Percentiles rank a stretch among this genome's conserved stretches.
Evolutionary conservation across 2,888 invertebrate species (phyloP).

Genomic region (Callyntrura sp.): DNA sequence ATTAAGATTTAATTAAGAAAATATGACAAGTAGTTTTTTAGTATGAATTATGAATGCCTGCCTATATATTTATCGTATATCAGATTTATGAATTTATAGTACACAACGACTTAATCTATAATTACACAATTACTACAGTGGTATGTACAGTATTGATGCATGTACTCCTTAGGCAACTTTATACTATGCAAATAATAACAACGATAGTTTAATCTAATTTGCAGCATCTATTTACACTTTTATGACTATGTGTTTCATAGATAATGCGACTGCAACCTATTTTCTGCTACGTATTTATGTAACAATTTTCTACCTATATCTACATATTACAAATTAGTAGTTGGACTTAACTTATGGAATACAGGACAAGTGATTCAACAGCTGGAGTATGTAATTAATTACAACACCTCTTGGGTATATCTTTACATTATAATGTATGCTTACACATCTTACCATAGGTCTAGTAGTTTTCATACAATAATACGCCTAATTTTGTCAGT

Average conservation of each 20-base stretch:
- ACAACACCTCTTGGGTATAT: background rate
- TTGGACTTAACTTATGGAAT: slow-evolving; percentile 33
- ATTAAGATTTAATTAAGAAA: slow-evolving; percentile 1
- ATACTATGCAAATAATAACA: background rate
- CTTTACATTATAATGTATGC: background rate
- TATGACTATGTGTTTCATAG: slow-evolving; percentile 15
- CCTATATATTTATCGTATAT: background rate
- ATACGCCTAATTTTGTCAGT: background rate
- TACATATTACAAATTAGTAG: background rate
- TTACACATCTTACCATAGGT: slow-evolving; percentile 11
- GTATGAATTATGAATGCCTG: background rate
- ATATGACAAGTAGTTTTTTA: slow-evolving; percentile 8
- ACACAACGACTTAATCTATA: too few relatives aligned
- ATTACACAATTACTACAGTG: too few relatives aligned
- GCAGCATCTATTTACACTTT: background rate
- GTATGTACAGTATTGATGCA: too few relatives aligned
- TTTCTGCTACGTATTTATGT: too few relatives aligned
- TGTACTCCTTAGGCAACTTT: too few relatives aligned
- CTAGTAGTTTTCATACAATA: background rate
- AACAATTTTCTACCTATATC: background rate
- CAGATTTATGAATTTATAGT: too few relatives aligned
- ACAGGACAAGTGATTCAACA: slow-evolving; percentile 43
- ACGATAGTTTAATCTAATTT: background rate
- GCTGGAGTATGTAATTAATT: background rate
- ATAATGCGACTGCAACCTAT: background rate